Percentiles rank a stretch among this genome's conserved stretches.
Conservation (phyloP, 64 coral and sea anemone species). For the Anthopleura sola region DNA sequence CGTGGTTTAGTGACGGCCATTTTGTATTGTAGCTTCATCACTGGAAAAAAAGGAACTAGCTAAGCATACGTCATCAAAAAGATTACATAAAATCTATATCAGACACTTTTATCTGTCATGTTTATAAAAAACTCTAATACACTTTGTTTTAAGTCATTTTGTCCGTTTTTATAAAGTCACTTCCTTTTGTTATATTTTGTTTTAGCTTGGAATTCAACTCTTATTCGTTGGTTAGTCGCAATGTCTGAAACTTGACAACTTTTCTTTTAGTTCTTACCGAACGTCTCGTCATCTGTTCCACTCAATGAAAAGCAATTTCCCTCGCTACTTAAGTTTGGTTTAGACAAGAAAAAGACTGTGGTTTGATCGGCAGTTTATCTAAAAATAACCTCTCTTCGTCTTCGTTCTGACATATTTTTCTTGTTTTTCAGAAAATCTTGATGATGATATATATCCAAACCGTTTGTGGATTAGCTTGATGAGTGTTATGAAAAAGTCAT, state of each 20-base stretch:
- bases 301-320: background rate
- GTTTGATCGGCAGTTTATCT: background rate
- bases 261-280: slow-evolving; percentile 9
- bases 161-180: background rate
- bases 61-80: background rate
- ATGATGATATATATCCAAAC: background rate
- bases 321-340: background rate
- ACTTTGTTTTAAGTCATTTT: background rate
- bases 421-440: background rate
- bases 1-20: no score
- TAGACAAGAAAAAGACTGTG: background rate
- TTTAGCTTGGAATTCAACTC: background rate
- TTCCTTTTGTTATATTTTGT: slow-evolving; percentile 2
- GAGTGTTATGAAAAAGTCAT: background rate
- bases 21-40: no score
- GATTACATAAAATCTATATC: background rate
- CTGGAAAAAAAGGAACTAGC: no score
- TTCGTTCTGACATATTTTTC: background rate
- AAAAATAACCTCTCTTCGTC: background rate
- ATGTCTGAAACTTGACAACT: slow-evolving; percentile 1
- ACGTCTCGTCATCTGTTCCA: background rate
- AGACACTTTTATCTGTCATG: background rate
- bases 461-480: background rate
- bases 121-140: background rate
- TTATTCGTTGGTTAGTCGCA: slow-evolving; percentile 9